Conservation (phyloP, 2,113 vertebrate species). For the Zosterops japonicus region DNA sequence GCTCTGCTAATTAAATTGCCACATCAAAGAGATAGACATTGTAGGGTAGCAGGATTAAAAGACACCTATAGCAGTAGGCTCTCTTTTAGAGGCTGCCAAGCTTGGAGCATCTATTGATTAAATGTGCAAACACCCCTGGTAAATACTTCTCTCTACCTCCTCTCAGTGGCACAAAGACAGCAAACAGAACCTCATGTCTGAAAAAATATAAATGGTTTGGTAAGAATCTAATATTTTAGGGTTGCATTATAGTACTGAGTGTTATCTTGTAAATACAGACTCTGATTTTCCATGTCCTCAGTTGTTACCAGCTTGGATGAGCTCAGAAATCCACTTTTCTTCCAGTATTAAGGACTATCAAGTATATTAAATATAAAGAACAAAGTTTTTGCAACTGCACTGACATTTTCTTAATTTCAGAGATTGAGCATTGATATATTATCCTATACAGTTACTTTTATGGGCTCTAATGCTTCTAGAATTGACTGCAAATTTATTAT, state of each 20-base stretch:
- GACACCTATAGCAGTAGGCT: not conserved
- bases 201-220: not conserved
- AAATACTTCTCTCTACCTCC: not conserved
- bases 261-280: not conserved
- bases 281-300: not conserved
- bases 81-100: not conserved
- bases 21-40: not conserved
- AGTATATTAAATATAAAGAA: not conserved
- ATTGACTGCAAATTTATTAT: not conserved
- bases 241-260: not conserved
- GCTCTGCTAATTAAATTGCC: constrained; percentile 26
- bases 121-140: not conserved
- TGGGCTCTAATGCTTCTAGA: not conserved
- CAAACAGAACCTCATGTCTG: not conserved
- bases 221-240: not conserved
- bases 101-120: not conserved
- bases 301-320: not conserved
- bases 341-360: not conserved
- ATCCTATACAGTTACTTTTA: not conserved
- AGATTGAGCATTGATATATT: not conserved
- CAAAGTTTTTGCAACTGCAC: not conserved
- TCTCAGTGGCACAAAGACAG: not conserved
- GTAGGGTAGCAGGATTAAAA: not conserved
- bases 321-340: not conserved
- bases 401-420: not conserved